Percentiles rank a stretch among this genome's conserved stretches.
Conservation (phyloP, 2,888 invertebrate genomes). For the Drosophila austrosaltans region DNA sequence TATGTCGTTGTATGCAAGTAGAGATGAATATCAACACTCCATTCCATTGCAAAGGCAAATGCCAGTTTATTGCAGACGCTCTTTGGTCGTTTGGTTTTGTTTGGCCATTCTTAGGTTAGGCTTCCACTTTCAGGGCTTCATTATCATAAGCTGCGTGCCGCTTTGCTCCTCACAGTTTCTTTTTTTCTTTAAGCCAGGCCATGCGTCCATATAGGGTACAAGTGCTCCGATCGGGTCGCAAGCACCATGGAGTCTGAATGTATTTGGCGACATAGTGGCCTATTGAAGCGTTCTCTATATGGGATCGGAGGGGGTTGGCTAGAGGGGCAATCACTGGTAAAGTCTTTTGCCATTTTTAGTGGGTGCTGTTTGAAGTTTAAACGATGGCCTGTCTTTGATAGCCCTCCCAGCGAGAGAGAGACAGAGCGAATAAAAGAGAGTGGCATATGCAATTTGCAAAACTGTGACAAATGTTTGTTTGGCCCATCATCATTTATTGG, state of each 20-base stretch:
- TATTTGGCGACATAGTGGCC: slow-evolving; percentile 17
- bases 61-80: slow-evolving; percentile 16
- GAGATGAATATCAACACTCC: slow-evolving; percentile 36
- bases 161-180: slow-evolving; percentile 1
- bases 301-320: neutral
- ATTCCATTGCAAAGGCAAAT: slow-evolving; percentile 20
- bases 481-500: neutral
- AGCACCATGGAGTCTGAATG: neutral
- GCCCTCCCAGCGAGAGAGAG: neutral
- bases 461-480: slow-evolving; percentile 43
- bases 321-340: neutral
- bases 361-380: neutral
- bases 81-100: slow-evolving; percentile 9
- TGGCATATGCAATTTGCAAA: slow-evolving; percentile 39
- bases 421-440: neutral
- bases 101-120: slow-evolving; percentile 16
- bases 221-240: slow-evolving; percentile 16
- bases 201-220: slow-evolving; percentile 14
- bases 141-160: slow-evolving; percentile 31
- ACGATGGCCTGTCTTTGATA: slow-evolving; percentile 29
- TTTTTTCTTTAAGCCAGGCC: neutral
- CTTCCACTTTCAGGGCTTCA: slow-evolving; percentile 19
- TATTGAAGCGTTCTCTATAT: slow-evolving; percentile 7
- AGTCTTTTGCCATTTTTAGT: neutral
- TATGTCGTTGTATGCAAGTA: slow-evolving; percentile 18